A percentile compares a stretch with the other conserved stretches of the same genome.
phyloP scores from a whole-genome alignment of 2,113 vertebrate genomes.

The Pomatorhinus ruficollis region DNA sequence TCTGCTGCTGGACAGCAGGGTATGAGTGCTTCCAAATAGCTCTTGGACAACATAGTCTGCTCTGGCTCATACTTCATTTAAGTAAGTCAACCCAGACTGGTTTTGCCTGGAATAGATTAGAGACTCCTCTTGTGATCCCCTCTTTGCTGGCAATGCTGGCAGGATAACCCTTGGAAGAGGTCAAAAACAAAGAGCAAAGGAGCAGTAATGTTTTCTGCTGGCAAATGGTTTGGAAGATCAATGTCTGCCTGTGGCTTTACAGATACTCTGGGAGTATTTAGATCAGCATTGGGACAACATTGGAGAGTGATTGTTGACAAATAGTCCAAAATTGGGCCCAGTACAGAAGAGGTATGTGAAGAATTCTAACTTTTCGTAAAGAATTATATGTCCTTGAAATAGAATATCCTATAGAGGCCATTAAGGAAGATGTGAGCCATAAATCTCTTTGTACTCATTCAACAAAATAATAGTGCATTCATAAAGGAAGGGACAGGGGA shows the following conservation, averaged over 20 bases:
- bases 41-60: accelerated
- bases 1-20: background rate
- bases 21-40: background rate
- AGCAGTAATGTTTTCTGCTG: background rate
- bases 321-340: background rate
- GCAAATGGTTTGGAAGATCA: background rate
- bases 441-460: constrained; percentile 3
- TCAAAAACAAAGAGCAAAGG: background rate
- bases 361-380: background rate
- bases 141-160: background rate
- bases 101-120: background rate
- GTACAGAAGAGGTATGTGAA: background rate
- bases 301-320: background rate
- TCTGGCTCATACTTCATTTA: background rate
- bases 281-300: background rate
- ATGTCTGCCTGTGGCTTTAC: background rate
- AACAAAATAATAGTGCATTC: background rate
- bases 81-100: background rate
- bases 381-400: background rate
- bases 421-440: background rate
- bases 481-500: background rate
- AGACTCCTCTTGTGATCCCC: background rate
- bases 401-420: background rate
- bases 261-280: background rate
- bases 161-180: background rate